Evolutionary conservation across 2,888 invertebrate genomes (phyloP).

Genomic region (Drosophila glabriapex): DNA sequence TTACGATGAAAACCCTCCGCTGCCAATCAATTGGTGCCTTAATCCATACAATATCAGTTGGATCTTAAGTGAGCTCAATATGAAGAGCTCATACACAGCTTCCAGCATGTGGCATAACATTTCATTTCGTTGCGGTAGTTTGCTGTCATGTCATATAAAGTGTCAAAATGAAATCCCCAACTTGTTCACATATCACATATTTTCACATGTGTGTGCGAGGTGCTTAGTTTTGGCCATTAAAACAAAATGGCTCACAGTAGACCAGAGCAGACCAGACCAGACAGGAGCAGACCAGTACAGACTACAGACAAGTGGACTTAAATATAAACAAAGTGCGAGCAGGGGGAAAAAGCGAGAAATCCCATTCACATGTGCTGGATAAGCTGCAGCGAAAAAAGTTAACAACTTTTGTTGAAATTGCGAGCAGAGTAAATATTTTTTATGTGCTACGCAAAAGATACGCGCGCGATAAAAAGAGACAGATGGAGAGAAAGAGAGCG

Average conservation of each 20-base stretch:
- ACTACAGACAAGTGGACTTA: conserved; percentile 4
- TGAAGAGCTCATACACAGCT: conserved; percentile 21
- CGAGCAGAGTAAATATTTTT: conserved; percentile 51
- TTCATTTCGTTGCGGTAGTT: conserved; percentile 34
- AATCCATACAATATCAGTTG: conserved; percentile 10
- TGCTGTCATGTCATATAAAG: conserved; percentile 35
- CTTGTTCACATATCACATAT: conserved; percentile 46
- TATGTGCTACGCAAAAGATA: conserved; percentile 22
- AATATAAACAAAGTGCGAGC: conserved; percentile 3
- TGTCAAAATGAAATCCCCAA: conserved; percentile 61
- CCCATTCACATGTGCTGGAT: conserved; percentile 39
- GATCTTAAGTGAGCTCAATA: conserved; percentile 1
- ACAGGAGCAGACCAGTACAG: conserved; percentile 1
- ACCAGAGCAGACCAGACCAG: conserved; percentile 10
- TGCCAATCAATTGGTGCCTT: conserved; percentile 17
- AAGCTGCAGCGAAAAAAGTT: conserved; percentile 42
- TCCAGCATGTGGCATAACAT: conserved; percentile 28
- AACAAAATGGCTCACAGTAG: conserved; percentile 41
- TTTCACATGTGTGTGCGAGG: conserved; percentile 37
- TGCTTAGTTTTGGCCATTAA: conserved; percentile 58
- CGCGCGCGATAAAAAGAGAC: neutral
- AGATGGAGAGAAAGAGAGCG: neutral
- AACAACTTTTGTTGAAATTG: conserved; percentile 58
- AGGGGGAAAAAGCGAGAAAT: conserved; percentile 10
- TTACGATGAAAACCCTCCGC: neutral